A percentile compares a stretch with the other conserved stretches of the same genome.
Evolutionary conservation across 2,888 invertebrate species (phyloP).

Genomic region (Geotrupes spiniger): DNA sequence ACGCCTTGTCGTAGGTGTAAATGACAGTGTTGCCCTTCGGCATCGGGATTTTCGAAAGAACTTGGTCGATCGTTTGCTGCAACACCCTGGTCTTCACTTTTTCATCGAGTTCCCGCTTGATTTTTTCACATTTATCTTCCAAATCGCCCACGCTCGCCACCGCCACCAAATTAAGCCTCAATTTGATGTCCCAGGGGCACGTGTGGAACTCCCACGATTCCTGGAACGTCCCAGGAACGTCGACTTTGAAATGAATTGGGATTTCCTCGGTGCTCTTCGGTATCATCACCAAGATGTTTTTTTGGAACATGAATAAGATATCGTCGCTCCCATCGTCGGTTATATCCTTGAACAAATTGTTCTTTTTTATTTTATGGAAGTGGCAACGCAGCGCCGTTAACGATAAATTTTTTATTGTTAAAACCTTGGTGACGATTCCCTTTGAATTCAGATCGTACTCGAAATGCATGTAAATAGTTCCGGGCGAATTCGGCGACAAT

Average conservation of each 20-base stretch:
- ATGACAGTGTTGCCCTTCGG: constrained; percentile 13
- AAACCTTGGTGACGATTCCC: constrained; percentile 20
- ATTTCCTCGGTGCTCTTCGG: constrained; percentile 20
- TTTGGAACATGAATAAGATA: constrained; percentile 24
- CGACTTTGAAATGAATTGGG: constrained; percentile 24
- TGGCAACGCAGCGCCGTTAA: constrained; percentile 30
- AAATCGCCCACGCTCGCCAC: constrained; percentile 10
- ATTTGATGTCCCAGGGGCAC: constrained; percentile 20
- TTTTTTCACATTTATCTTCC: constrained; percentile 13
- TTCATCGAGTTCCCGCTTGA: constrained; percentile 27
- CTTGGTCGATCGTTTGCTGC: constrained; percentile 28
- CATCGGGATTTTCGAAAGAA: constrained; percentile 20
- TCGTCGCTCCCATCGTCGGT: constrained; percentile 2
- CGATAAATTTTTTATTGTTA: constrained; percentile 35
- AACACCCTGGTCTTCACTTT: constrained; percentile 27
- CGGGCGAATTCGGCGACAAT: not conserved
- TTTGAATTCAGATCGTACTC: constrained; percentile 26
- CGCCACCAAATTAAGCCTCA: constrained; percentile 20
- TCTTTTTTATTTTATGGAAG: constrained; percentile 22
- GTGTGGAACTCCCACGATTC: constrained; percentile 17
- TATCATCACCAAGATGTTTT: constrained; percentile 21
- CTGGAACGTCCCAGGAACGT: constrained; percentile 11
- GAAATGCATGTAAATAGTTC: constrained; percentile 26
- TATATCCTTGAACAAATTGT: constrained; percentile 16
- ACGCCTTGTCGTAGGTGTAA: constrained; percentile 30